A percentile compares a stretch with the other conserved stretches of the same genome.
These are phyloP conservation scores for Lithodes maja DNA, from an alignment of 2,888 invertebrate genomes.

Conservation along the genomic window DNA sequence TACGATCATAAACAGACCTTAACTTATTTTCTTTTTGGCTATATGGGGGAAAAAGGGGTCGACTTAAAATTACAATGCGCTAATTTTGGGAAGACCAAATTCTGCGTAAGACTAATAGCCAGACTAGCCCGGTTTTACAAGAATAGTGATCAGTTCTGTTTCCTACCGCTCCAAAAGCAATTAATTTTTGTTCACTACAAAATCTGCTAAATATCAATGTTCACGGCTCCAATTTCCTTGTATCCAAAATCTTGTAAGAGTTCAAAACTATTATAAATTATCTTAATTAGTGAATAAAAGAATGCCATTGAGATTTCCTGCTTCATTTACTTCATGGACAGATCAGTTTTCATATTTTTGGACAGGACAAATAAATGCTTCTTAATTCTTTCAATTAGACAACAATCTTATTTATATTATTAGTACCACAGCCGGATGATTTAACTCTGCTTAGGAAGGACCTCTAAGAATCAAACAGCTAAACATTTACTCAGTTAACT, in stretches of 20 bases:
- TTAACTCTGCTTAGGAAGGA: no score
- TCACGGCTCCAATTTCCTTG: no score
- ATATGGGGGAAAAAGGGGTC: not conserved
- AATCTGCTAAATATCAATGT: no score
- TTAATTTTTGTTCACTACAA: no score
- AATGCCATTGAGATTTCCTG: not conserved
- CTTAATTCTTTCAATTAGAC: not conserved
- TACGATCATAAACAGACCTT: no score
- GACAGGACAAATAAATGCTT: not conserved
- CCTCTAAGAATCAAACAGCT: no score
- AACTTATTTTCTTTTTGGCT: not conserved
- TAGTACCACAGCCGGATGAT: no score
- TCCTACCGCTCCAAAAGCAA: not conserved
- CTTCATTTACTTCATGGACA: slow-evolving; percentile 5
- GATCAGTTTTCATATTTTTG: not conserved
- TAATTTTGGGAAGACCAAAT: slow-evolving; percentile 63
- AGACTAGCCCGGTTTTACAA: slow-evolving; percentile 44
- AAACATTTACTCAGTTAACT: no score
- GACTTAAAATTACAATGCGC: slow-evolving; percentile 55
- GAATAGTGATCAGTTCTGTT: slow-evolving; percentile 17
- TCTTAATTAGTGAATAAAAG: not conserved
- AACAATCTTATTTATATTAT: no score
- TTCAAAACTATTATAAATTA: no score
- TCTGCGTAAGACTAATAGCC: slow-evolving; percentile 58
- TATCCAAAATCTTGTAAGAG: no score